Conservation (phyloP, 2,888 invertebrate species). For the Philaethria dido region DNA sequence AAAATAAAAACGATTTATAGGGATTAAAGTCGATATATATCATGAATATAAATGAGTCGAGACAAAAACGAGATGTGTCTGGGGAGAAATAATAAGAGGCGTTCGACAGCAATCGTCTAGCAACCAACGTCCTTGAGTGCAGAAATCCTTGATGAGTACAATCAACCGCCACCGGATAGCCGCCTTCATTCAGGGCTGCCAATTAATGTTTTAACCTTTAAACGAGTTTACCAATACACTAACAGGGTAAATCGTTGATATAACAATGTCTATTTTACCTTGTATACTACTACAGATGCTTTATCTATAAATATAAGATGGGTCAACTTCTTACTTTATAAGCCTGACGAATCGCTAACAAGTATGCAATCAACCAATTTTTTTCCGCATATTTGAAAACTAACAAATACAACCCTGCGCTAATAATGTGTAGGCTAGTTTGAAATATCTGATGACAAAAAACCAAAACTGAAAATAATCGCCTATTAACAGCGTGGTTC, state of each 20-base stretch:
- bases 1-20: slow-evolving; percentile 69
- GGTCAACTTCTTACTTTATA: neutral
- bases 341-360: neutral
- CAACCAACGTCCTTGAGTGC: slow-evolving; percentile 79
- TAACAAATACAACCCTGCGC: slow-evolving; percentile 56
- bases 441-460: slow-evolving; percentile 64
- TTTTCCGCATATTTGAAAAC: neutral
- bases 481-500: slow-evolving; percentile 55
- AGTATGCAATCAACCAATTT: neutral
- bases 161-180: slow-evolving; percentile 82
- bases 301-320: neutral
- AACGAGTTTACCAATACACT: slow-evolving; percentile 25
- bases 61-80: slow-evolving; percentile 80
- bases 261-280: slow-evolving; percentile 16
- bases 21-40: slow-evolving; percentile 77
- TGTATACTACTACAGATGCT: neutral
- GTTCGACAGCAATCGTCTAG: slow-evolving; percentile 77
- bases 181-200: slow-evolving; percentile 74
- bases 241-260: slow-evolving; percentile 21
- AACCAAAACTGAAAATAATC: slow-evolving; percentile 73
- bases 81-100: slow-evolving; percentile 79
- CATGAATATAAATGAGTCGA: slow-evolving; percentile 80
- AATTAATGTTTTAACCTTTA: slow-evolving; percentile 49
- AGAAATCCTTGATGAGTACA: slow-evolving; percentile 84
- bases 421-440: slow-evolving; percentile 65